A percentile compares a stretch with the other conserved stretches of the same genome.
These are phyloP conservation scores for Girardia tigrina DNA, from an alignment of 2,888 invertebrate species.

Conservation along the genomic window DNA sequence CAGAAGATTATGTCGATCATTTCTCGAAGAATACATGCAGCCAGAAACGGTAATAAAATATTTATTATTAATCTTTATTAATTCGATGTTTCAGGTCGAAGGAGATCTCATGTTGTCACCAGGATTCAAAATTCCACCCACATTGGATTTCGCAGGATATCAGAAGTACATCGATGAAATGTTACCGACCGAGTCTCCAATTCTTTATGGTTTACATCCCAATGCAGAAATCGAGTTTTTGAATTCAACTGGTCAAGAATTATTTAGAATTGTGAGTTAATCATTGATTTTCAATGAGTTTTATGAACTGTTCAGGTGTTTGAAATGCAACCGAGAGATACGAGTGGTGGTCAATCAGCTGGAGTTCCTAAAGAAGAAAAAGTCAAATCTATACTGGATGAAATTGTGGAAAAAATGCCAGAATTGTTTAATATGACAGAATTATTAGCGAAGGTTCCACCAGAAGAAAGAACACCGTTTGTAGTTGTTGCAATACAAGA, in stretches of 20 bases:
- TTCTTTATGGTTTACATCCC: constrained; percentile 81
- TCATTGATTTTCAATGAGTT: not conserved
- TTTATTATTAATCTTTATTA: not conserved
- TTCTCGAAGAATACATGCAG: constrained; percentile 77
- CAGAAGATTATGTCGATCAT: constrained; percentile 63
- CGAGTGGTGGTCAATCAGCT: constrained; percentile 68
- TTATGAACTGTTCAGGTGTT: constrained; percentile 56
- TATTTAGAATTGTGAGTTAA: constrained; percentile 17
- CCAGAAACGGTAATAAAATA: constrained; percentile 61
- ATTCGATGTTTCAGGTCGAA: constrained; percentile 55
- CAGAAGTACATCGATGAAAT: constrained; percentile 80
- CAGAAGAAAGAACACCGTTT: constrained; percentile 81
- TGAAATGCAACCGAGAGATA: constrained; percentile 88
- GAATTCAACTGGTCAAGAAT: constrained; percentile 76
- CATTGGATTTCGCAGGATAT: constrained; percentile 77
- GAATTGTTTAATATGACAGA: constrained; percentile 82
- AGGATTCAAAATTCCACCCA: constrained; percentile 78
- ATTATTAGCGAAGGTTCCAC: constrained; percentile 66
- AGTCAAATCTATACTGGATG: constrained; percentile 76
- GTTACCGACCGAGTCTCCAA: constrained; percentile 79
- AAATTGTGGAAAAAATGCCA: constrained; percentile 83
- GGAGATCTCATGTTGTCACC: constrained; percentile 80
- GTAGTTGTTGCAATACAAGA: constrained; percentile 73
- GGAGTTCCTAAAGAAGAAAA: constrained; percentile 78
- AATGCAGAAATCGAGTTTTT: constrained; percentile 91